Base-by-base conservation (phyloP, 1,140 invertebrate species). In the Drosophila parabipectinata region DNA sequence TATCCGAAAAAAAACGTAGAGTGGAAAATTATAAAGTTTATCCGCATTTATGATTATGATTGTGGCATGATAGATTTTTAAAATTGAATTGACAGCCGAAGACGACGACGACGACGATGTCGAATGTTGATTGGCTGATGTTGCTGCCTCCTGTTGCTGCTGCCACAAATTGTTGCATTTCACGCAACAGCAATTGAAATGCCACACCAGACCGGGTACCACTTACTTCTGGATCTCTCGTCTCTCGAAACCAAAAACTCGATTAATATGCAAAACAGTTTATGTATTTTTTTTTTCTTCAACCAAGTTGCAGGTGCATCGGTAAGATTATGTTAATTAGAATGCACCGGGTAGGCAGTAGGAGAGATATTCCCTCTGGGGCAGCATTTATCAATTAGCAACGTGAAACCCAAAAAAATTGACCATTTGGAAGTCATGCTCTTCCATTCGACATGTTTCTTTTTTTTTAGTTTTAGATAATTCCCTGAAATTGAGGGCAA, bases 151-250 rank as follows among this genome's bases (percentile, higher is more conserved):
- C 77, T 62, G 66, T 53, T 63, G 59, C 28, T 75, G 63, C 62
- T 72, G 64, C 72, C 60, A 57, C 75, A 88, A 88, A 76, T 87
- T 85, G 82, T 79, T 72, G 83, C 83, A 88, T 87, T 85, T 85
- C 83, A 85, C 79, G 83, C 82, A 83, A 83, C 69, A 54, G 83
- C 82, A 85, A 85, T 85, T 87, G 82, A 87, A 87, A 85, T 85
- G 75, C 82, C 71, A 62, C 47, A 41, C 52, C 30, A 39, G 44
- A 41, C 39, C 39, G 15, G 41, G 8, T 7, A 45, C 14, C 41
- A 47, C 44, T 21, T 10, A 21, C 26, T 1, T 28, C 18, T 24
- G 15, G 14, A 44, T 44, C 44, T 21, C 6, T n/a, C 18, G 0
- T 10, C 12, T 3, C 21, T 37, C 12, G 2, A 37, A 37, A 37